Evolutionary conservation across 2,797 vertebrate genomes (phyloP).

Genomic region (Amblyraja radiata): DNA sequence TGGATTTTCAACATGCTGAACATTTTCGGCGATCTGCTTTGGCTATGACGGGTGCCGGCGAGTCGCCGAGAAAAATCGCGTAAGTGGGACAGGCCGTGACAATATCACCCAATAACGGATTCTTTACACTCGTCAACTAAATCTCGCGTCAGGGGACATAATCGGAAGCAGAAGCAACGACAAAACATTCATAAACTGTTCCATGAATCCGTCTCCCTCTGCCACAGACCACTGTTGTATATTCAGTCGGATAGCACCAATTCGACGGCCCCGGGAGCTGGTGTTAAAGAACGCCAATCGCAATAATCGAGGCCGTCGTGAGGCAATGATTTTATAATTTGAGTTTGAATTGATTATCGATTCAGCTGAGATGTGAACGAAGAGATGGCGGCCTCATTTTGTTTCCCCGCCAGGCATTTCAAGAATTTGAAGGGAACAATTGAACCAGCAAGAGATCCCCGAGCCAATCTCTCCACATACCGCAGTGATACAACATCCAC

Average conservation of each 20-base stretch:
- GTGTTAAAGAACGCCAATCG: not conserved
- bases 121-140: not conserved
- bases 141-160: not conserved
- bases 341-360: not conserved
- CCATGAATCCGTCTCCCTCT: not conserved
- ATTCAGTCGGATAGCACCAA: too few species aligned
- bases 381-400: not conserved
- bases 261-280: too few species aligned
- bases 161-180: not conserved
- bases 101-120: not conserved
- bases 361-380: not conserved
- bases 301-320: not conserved
- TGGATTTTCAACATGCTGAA: too few species aligned
- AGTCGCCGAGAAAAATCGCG: too few species aligned
- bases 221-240: not conserved
- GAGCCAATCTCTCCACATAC: not conserved
- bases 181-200: slow-evolving; percentile 3
- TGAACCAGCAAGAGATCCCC: slow-evolving; percentile 24
- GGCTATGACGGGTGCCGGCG: too few species aligned
- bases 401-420: not conserved
- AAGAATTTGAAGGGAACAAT: not conserved
- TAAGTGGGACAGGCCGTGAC: too few species aligned
- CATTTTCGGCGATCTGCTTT: too few species aligned
- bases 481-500: not conserved
- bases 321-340: not conserved